Evolutionary conservation across 2,113 vertebrate species (phyloP), one percentile per base, ranked within the genome.

Genomic region (Phainopepla nitens): DNA sequence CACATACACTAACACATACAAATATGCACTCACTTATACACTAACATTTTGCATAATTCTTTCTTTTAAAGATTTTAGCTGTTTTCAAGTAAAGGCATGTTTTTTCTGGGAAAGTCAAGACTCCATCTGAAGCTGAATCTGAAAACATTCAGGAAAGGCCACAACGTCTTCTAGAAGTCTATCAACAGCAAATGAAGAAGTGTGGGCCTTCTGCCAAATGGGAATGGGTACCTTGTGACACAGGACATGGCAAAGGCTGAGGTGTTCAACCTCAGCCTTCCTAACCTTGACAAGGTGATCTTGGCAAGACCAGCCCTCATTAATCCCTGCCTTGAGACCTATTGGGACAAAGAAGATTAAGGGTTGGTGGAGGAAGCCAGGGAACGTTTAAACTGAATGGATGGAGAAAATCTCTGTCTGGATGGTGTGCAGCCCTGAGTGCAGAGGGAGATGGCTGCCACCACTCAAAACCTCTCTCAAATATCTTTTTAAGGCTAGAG

Each of bases 171-270:
- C n/a, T 65, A 42, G 17, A 50, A 13, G 7, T 81, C 9, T 41
- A 42, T 7, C 0, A 1, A 42, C 23, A 84, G 22, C 10, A 84
- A 82, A 70, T 2, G 24, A 24, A 47, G 73, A 85, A 44, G 12
- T 25, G 44, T 64, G 54, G 25, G 8, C 39, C 13, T 0, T 0
- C 22, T 50, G 28, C 16, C 23, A 42, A 42, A 50, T 9, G 27
- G 42, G 17, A 88, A 27, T 16, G 23, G 14, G 11, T 19, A 70
- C 9, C 24, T 66, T 29, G 9, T 64, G 41, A 64, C 33, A 42
- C 3, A 60, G 35, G 19, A 35, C 24, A 12, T 7, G 9, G 31
- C 54, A 45, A 54, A 60, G 19, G 13, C 15, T 77, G 64, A 68
- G 39, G 10, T 39, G 21, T 13, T 66, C 47, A 86, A 29, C 21